A percentile compares a stretch with the other conserved stretches of the same genome.
Evolutionary conservation across 2,888 invertebrate genomes (phyloP).

Genomic region (Ormyrus pomaceus): DNA sequence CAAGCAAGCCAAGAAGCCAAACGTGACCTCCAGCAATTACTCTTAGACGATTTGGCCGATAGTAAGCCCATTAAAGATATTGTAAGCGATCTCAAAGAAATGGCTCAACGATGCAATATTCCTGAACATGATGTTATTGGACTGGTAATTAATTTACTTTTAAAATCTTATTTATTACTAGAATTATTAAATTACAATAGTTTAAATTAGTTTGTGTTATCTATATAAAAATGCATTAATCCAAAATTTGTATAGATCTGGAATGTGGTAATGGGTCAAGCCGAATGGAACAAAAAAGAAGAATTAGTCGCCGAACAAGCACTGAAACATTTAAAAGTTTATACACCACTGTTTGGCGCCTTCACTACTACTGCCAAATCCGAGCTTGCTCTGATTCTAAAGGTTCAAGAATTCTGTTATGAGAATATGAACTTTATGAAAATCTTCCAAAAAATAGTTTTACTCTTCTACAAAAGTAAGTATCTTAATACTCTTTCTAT

Average conservation of each 20-base stretch:
- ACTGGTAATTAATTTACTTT: constrained; percentile 80
- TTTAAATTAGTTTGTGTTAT: too few relatives aligned
- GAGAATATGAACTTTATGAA: constrained; percentile 99
- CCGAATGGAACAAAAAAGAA: constrained; percentile 99
- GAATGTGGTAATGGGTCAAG: constrained; percentile 95
- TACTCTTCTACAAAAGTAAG: constrained; percentile 95
- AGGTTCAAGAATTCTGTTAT: constrained; percentile 98
- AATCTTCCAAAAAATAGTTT: constrained; percentile 97
- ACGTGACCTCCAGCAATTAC: constrained; percentile 84
- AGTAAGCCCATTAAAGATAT: constrained; percentile 91
- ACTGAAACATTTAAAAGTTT: constrained; percentile 90
- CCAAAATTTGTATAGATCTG: constrained; percentile 83
- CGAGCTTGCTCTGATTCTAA: constrained; percentile 91
- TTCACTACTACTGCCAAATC: constrained; percentile 91
- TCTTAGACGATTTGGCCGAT: constrained; percentile 91
- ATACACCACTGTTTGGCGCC: constrained; percentile 90
- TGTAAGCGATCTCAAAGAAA: constrained; percentile 90
- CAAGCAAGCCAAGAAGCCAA: constrained; percentile 91
- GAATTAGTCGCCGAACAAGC: constrained; percentile 97
- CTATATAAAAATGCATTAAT: not conserved
- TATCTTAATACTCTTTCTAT: constrained; percentile 13
- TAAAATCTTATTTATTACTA: not conserved
- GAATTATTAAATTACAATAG: too few relatives aligned
- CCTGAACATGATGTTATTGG: constrained; percentile 93
- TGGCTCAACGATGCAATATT: constrained; percentile 88